phyloP scores from a whole-genome alignment of 1,140 invertebrate genomes.

The Atta texana region DNA sequence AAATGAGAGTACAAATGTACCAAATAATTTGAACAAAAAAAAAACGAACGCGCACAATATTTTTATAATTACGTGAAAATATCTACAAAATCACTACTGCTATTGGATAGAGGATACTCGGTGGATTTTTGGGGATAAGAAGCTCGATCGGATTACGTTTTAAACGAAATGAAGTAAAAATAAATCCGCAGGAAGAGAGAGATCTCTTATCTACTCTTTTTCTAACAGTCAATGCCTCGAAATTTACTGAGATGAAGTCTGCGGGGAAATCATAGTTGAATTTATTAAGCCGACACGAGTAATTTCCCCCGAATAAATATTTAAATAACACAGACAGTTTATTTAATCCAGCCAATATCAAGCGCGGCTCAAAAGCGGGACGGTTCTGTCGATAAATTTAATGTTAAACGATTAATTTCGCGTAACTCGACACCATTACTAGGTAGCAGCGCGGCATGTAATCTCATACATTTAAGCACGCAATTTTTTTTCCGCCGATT shows the following conservation, averaged over 20 bases:
- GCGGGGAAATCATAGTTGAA: constrained; percentile 41
- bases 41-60: not conserved
- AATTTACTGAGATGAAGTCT: not conserved
- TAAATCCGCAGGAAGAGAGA: not conserved
- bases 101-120: not conserved
- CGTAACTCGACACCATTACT: constrained; percentile 11
- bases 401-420: constrained; percentile 50
- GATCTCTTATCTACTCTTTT: constrained; percentile 26
- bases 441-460: not conserved
- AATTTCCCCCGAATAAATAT: constrained; percentile 61
- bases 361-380: constrained; percentile 6
- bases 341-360: constrained; percentile 49
- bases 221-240: not conserved
- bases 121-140: not conserved
- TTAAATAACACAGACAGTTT: constrained; percentile 53
- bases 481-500: constrained; percentile 9
- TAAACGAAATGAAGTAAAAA: not conserved
- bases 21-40: not conserved
- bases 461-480: constrained; percentile 42
- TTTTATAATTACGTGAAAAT: constrained; percentile 10
- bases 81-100: not conserved
- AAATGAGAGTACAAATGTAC: not conserved
- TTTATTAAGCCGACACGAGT: constrained; percentile 43
- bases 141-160: not conserved
- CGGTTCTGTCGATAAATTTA: constrained; percentile 51